Evolutionary conservation across 2,888 invertebrate species (phyloP), one percentile per base, ranked within the genome.

Genomic region (Brachycybe producta): DNA sequence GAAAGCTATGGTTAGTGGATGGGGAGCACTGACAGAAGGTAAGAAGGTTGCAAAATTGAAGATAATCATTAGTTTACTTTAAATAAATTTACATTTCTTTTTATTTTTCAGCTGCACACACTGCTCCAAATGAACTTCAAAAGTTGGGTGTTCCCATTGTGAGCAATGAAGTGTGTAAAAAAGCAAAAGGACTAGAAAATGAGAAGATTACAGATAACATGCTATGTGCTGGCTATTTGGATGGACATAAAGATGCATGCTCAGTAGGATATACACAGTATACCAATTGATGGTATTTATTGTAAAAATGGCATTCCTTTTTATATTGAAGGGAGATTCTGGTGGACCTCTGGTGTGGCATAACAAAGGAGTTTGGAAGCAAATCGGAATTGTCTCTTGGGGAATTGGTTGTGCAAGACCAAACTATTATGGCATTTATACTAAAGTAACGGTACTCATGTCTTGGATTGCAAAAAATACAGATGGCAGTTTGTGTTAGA

Each of bases 311-410:
- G 15, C 15, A 39, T 35, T 27, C 26, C 21, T 11, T 23, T 41
- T 27, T 38, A n/a, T 11, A 1, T 56, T 59, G 13, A 55, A 67
- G 67, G 75, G 75, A 13, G 76, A 76, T 55, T 75, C 75, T 7
- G 75, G 75, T 2, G 75, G 75, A 8, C 75, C 75, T 0, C 61
- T 75, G 11, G 49, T 55, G 36, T 24, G 17, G 32, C 13, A 32
- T 5, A 34, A 34, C 7, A 5, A n/a, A 5, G 43, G 43, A 13
- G 17, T 19, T 15, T 49, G 36, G 34, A 43, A 35, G 64, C 57
- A 73, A 30, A 57, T 74, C n/a, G 76, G 76, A 26, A 61, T 76
- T 2, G 73, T 75, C 0, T 76, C 75, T 1, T 76, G 75, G 75
- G 74, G 74, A 1, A 60, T 71, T 1, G 63, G 84, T 1, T 52